A percentile compares a stretch with the other conserved stretches of the same genome.
Evolutionary conservation across 2,888 invertebrate species (phyloP).

Genomic region (Celastrina argiolus): DNA sequence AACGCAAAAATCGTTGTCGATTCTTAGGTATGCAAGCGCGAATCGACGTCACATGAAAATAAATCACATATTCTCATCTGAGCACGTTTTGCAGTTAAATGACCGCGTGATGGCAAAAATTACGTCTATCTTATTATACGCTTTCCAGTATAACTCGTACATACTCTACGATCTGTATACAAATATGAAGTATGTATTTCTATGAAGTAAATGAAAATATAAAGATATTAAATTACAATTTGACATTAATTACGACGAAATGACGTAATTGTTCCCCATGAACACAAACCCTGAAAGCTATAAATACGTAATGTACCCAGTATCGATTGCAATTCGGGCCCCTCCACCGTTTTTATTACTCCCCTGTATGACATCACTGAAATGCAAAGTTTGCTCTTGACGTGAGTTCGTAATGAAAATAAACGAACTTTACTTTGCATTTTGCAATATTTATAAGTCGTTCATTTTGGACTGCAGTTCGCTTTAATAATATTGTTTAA

Average conservation of each 20-base stretch:
- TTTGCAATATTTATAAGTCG: constrained; percentile 5
- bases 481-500: too few species aligned
- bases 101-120: not conserved
- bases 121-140: not conserved
- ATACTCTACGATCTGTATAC: not conserved
- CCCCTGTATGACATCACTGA: constrained; percentile 57
- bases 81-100: constrained; percentile 1
- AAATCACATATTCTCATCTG: not conserved
- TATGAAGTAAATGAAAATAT: too few species aligned
- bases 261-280: constrained; percentile 47
- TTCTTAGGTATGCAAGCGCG: too few species aligned
- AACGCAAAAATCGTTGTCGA: too few species aligned
- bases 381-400: constrained; percentile 35
- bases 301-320: constrained; percentile 65
- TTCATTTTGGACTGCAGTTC: too few species aligned
- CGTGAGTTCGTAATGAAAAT: constrained; percentile 29
- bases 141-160: not conserved
- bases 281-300: constrained; percentile 49
- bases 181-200: not conserved
- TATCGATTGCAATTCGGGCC: constrained; percentile 57
- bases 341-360: constrained; percentile 51
- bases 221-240: not conserved
- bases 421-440: constrained; percentile 20
- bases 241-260: constrained; percentile 10
- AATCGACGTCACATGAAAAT: not conserved